A percentile compares a stretch with the other conserved stretches of the same genome.
phyloP scores from a whole-genome alignment of 2,888 invertebrate genomes.

The Andrena haemorrhoa region DNA sequence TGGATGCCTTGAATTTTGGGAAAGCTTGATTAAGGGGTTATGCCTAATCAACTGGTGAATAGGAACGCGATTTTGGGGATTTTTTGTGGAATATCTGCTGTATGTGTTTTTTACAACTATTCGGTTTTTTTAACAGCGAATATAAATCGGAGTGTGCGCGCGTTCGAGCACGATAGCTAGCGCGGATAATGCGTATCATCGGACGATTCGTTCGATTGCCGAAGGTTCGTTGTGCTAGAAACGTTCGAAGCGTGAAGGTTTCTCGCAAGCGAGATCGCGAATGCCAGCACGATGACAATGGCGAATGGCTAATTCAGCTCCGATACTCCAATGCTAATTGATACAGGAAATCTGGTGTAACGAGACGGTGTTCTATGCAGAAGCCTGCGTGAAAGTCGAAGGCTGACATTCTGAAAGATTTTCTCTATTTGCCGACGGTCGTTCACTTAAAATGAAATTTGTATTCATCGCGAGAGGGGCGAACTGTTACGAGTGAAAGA shows the following conservation, averaged over 20 bases:
- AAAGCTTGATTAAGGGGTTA: too few species aligned
- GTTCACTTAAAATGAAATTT: not conserved
- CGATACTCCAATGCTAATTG: not conserved
- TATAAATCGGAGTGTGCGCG: not conserved
- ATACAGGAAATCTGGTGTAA: not conserved
- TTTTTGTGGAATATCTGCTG: too few species aligned
- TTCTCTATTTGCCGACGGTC: too few species aligned
- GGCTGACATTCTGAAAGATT: not conserved
- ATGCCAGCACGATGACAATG: constrained; percentile 17
- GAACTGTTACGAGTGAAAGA: not conserved
- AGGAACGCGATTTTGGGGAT: too few species aligned
- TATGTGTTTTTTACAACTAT: too few species aligned
- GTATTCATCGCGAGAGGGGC: not conserved
- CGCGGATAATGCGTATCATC: constrained; percentile 42
- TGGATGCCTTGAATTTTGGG: too few species aligned
- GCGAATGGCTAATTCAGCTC: not conserved
- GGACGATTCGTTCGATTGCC: constrained; percentile 17
- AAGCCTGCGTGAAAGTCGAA: not conserved
- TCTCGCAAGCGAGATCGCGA: constrained; percentile 1
- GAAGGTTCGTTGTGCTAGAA: constrained; percentile 24
- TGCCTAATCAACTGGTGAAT: too few species aligned
- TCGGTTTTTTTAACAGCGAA: too few species aligned
- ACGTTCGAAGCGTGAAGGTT: constrained; percentile 15
- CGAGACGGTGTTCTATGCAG: not conserved
- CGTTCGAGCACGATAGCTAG: constrained; percentile 35